Evolutionary conservation across 23 tunicate species (phyloP), one percentile per base, ranked within the genome.

Genomic region (Trididemnum nubilum): DNA sequence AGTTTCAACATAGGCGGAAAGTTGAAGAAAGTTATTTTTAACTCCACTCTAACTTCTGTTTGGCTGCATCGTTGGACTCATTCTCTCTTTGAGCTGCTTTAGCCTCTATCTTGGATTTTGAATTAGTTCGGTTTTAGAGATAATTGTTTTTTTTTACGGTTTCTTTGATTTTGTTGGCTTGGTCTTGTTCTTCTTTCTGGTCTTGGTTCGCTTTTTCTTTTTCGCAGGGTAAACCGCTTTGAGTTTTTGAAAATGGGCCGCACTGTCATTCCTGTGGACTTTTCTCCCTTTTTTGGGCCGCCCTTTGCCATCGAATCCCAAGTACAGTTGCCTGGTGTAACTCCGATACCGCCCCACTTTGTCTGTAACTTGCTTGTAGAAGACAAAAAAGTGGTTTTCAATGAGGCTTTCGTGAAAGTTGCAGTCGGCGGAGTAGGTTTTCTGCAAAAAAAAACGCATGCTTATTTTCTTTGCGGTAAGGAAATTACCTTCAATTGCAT

Each of bases 241-340:
- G 24, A 81, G 7, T 65, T 88, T 88, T 21, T 52, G 80, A 31
- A 88, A 88, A 58, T 81, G 87, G 0, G 94, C 94, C 9, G 81
- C 70, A 51, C 76, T 88, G 78, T 64, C 69, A 69, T 88, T 88
- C 37, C 73, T 49, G 24, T 51, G 77, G 29, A 88, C 82, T 49
- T 75, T 77, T 34, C 73, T 75, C 0, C 84, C 84, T 35, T 61
- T 80, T 51, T 75, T 87, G 23, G 94, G 83, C 36, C 50, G 65
- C 37, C 94, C 94, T 0, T 36, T 69, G 32, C 65, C 67, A 36
- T 82, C 94, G 84, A 88, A 82, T 30, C 87, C 94, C 60, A 88
- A 5, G 73, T 60, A 82, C 19, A 54, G 31, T 64, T 80, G 64
- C 22, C 26, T 29, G 23, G 22, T 33, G 33, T 26, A 60, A 15